These are phyloP conservation scores for Euclidia mi DNA, from an alignment of 2,888 invertebrate species.

Conservation along the genomic window DNA sequence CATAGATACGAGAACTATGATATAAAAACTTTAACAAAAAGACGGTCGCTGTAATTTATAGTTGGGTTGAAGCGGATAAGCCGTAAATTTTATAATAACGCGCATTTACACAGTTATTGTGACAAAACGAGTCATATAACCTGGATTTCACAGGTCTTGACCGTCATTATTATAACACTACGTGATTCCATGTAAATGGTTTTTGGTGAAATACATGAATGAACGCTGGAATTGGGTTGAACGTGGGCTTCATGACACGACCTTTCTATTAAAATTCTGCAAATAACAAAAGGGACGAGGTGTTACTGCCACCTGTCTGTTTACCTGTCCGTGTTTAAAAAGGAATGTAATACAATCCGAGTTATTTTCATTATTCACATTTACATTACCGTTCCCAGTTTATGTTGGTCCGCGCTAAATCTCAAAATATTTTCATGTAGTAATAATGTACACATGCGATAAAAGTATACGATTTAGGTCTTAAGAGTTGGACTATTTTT, in stretches of 20 bases:
- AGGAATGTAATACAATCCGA: slow-evolving; percentile 86
- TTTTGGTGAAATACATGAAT: slow-evolving; percentile 55
- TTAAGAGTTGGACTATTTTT: too few relatives aligned
- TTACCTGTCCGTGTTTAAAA: slow-evolving; percentile 81
- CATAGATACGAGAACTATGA: too few relatives aligned
- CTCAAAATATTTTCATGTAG: slow-evolving; percentile 23
- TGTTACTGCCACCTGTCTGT: slow-evolving; percentile 79
- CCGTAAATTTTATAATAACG: slow-evolving; percentile 41
- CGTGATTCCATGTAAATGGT: slow-evolving; percentile 53
- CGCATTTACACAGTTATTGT: slow-evolving; percentile 40
- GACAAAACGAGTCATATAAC: slow-evolving; percentile 38
- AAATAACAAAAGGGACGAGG: slow-evolving; percentile 82
- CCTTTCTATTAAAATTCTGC: slow-evolving; percentile 87
- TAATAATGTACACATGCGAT: too few relatives aligned
- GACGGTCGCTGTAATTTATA: slow-evolving; percentile 37
- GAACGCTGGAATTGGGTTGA: slow-evolving; percentile 30
- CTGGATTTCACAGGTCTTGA: slow-evolving; percentile 51
- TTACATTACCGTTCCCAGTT: slow-evolving; percentile 68
- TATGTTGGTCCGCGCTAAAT: slow-evolving; percentile 36
- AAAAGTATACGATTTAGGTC: too few relatives aligned
- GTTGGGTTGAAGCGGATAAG: slow-evolving; percentile 32
- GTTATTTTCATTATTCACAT: slow-evolving; percentile 85
- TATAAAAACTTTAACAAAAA: slow-evolving; percentile 26
- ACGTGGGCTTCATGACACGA: slow-evolving; percentile 56
- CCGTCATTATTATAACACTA: slow-evolving; percentile 57